Evolutionary conservation across 2,797 vertebrate genomes (phyloP), one percentile per base, ranked within the genome.

Genomic region (Coccyzus lansbergi): DNA sequence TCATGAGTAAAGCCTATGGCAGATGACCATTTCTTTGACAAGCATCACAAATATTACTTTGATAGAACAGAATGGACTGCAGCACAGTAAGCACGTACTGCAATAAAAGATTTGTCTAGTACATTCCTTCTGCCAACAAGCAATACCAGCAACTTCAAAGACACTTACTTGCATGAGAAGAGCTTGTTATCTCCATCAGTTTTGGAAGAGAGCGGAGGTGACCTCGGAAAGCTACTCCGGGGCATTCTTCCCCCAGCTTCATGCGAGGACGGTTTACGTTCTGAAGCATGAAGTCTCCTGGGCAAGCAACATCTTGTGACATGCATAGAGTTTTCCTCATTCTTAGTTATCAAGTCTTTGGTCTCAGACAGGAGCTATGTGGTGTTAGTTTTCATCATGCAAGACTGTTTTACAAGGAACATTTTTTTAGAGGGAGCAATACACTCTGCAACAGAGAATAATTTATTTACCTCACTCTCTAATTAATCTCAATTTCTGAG

Each of bases 391-490:
- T 86, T 91, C 94, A 83, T 90, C 80, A 60, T 31, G 74, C 77
- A 90, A 94, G 69, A 88, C 2, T 90, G 72, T 67, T 86, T 88
- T 91, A 94, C 83, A 96, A 92, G 74, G 80, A 92, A 91, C 69
- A 60, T 94, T 93, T 93, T 42, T 93, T 88, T 93, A 94, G 88
- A 90, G 48, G 62, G 40, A 93, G 48, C 85, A 92, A 95, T 33
- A 86, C 48, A 82, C 38, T 85, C 95, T 95, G 95, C 69, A 95
- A 95, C 40, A 94, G 80, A 96, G 87, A 96, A 96, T 76, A 86
- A 83, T 94, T 90, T 59, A 81, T 94, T 88, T 83, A 48, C 70
- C 94, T 92, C 72, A 69, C 76, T 86, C 42, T 65, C 91, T 72
- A 93, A 78, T 59, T 75, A 71, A 85, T 71, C 42, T 75, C 42